Evolutionary conservation across 2,113 vertebrate genomes (phyloP).

Genomic region (Electrona antarctica): DNA sequence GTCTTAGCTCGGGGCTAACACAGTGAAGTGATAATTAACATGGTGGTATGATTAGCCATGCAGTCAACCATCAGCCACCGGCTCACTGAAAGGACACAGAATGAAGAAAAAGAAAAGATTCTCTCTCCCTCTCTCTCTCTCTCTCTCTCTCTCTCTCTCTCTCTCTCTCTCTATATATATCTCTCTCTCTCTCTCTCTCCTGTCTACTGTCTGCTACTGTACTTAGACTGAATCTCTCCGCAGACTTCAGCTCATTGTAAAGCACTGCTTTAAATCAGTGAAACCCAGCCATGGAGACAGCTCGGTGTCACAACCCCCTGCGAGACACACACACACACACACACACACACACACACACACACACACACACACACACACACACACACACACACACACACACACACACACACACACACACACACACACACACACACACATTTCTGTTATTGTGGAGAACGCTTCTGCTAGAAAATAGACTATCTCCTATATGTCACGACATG

Average conservation of each 20-base stretch:
- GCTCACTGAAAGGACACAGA: slow-evolving; percentile 53
- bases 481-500: too few relatives aligned
- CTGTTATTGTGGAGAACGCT: too few relatives aligned
- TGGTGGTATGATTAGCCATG: slow-evolving; percentile 69
- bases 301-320: slow-evolving; percentile 45
- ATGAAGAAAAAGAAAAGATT: slow-evolving; percentile 36
- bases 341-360: background rate
- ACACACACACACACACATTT: too few relatives aligned
- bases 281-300: slow-evolving; percentile 38
- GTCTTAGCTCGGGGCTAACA: slow-evolving; percentile 46
- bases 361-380: background rate
- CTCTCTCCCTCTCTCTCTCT: slow-evolving; percentile 24
- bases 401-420: background rate
- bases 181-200: background rate
- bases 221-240: slow-evolving; percentile 34
- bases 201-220: slow-evolving; percentile 31
- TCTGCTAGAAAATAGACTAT: too few relatives aligned
- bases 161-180: background rate
- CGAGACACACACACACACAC: background rate
- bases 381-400: background rate
- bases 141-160: background rate
- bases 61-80: slow-evolving; percentile 61
- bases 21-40: slow-evolving; percentile 69
- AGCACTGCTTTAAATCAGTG: slow-evolving; percentile 60
- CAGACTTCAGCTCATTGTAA: slow-evolving; percentile 49